Conservation (phyloP, 2,797 vertebrate species). For the Typhlichthys subterraneus region DNA sequence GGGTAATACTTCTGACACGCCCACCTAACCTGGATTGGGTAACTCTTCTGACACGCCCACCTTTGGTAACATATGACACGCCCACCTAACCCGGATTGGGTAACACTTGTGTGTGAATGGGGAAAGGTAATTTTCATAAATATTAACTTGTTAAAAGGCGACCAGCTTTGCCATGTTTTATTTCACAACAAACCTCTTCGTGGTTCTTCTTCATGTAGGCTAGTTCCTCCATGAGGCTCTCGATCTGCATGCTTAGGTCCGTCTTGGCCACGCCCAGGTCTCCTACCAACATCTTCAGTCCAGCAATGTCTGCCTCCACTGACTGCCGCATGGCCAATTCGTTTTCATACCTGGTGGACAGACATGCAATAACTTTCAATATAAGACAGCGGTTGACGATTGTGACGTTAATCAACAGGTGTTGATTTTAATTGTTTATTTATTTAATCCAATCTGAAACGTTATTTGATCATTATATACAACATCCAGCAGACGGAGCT, state of each 20-base stretch:
- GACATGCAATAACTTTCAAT: neutral
- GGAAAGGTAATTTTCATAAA: neutral
- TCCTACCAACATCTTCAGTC: constrained; percentile 63
- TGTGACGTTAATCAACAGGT: too few relatives aligned
- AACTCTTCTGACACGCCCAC: too few relatives aligned
- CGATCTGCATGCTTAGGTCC: constrained; percentile 69
- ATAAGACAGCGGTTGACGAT: too few relatives aligned
- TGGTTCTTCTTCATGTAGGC: constrained; percentile 67
- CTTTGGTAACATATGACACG: too few relatives aligned
- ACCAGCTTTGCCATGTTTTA: too few relatives aligned
- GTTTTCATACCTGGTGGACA: constrained; percentile 65
- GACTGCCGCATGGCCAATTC: constrained; percentile 66
- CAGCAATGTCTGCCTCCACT: constrained; percentile 72
- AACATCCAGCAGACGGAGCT: constrained; percentile 18
- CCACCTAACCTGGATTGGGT: too few relatives aligned
- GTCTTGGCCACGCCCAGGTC: constrained; percentile 57
- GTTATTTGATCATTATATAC: neutral
- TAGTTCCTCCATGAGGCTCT: constrained; percentile 65
- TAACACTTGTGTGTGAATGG: neutral
- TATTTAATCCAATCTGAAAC: neutral
- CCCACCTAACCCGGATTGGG: too few relatives aligned
- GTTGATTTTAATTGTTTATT: too few relatives aligned
- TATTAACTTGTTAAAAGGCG: neutral
- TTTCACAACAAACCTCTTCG: constrained; percentile 60
- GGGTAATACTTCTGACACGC: too few relatives aligned